Conservation (phyloP, 2,888 invertebrate species). For the Mimas tiliae region DNA sequence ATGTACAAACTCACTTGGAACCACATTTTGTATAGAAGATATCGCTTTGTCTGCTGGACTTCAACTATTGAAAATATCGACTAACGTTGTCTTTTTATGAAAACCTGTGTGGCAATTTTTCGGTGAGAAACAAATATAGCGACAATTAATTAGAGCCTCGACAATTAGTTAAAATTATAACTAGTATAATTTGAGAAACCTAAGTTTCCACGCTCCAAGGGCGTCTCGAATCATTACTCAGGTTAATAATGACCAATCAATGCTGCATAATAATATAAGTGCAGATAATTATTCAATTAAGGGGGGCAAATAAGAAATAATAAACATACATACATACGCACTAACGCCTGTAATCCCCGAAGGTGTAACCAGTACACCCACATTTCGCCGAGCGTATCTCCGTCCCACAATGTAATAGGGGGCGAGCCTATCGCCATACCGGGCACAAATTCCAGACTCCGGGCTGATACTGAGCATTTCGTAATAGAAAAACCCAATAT, state of each 20-base stretch:
- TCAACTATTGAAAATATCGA: slow-evolving; percentile 50
- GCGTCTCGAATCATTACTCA: slow-evolving; percentile 48
- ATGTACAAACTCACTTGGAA: slow-evolving; percentile 55
- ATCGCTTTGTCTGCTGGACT: slow-evolving; percentile 56
- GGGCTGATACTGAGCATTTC: no score
- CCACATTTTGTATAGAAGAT: slow-evolving; percentile 56
- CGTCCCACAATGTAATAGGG: no score
- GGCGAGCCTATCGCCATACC: no score
- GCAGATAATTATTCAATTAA: slow-evolving; percentile 19
- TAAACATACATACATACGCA: no score
- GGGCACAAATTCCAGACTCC: no score
- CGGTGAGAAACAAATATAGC: slow-evolving; percentile 46
- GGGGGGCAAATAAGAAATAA: background rate
- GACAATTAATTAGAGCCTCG: slow-evolving; percentile 46
- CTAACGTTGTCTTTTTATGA: slow-evolving; percentile 52
- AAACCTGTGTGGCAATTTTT: slow-evolving; percentile 40
- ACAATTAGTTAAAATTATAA: slow-evolving; percentile 41
- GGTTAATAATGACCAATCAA: slow-evolving; percentile 46
- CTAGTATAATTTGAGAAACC: slow-evolving; percentile 52
- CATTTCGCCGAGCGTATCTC: no score
- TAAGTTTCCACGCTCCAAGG: slow-evolving; percentile 54
- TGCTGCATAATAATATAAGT: slow-evolving; percentile 30
- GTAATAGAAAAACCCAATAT: no score
- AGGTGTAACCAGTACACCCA: no score
- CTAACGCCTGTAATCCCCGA: no score